Base-by-base conservation (phyloP, 2,888 invertebrate species). In the Lathronympha strigana region DNA sequence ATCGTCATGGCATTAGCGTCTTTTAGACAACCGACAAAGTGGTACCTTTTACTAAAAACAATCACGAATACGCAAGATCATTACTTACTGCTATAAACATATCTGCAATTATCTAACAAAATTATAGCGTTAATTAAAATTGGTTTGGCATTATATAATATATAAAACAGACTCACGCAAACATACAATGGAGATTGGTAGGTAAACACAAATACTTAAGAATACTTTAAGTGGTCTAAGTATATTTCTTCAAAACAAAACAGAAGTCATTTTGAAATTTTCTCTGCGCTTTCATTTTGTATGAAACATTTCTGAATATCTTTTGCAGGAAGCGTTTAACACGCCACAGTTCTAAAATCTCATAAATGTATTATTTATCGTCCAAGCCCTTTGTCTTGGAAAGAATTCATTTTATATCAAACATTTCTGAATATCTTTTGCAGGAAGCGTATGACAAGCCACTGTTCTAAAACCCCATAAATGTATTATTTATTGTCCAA, bases 361-460 rank as follows among this genome's bases (percentile, higher is more conserved):
- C 53, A 54, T 61, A 66, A 69, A 70, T 74, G 67, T 73, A 77
- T 78, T 78, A 82, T 80, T 80, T 76, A 82, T 79, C 72, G 54
- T 45, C 45, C 3, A 53, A 66, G 63, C 13, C 58, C 60, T 43
- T 71, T 71, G 76, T 78, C 79, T 80, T 72, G 72, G 68, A 71
- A 80, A 81, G 78, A 83, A 83, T n/a, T n/a, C n/a, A n/a, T n/a
- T n/a, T n/a, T n/a, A n/a, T n/a, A n/a, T n/a, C n/a, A n/a, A n/a
- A n/a, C n/a, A n/a, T n/a, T 8, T 43, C 31, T 23, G 17, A 43
- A 45, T 17, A 25, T 45, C n/a, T 45, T 53, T 23, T 33, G 43
- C 17, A 19, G 19, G 13, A 19, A 23, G 8, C 11, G 38, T 43
- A 66, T 61, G 47, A 54, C 28, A 36, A 53, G 8, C 36, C 17